phyloP scores from a whole-genome alignment of 2,113 vertebrate species.

The Zootoca vivipara region DNA sequence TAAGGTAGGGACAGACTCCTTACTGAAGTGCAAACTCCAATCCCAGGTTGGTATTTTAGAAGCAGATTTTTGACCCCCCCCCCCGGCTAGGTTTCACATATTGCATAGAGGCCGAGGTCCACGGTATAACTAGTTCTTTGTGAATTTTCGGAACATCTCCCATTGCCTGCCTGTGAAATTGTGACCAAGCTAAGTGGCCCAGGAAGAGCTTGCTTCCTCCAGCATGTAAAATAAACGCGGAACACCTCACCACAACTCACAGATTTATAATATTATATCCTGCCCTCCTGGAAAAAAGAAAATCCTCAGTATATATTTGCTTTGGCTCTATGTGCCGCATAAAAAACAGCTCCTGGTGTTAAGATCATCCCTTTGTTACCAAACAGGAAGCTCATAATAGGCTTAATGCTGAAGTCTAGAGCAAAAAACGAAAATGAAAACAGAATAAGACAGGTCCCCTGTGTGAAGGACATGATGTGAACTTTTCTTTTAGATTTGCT shows the following conservation, averaged over 20 bases:
- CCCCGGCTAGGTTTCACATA: slow-evolving; percentile 65
- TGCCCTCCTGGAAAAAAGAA: slow-evolving; percentile 34
- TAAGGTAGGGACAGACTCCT: slow-evolving; percentile 31
- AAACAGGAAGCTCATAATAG: slow-evolving; percentile 9
- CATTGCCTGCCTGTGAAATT: slow-evolving; percentile 61
- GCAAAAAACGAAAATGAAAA: neutral
- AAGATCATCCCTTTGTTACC: slow-evolving; percentile 7
- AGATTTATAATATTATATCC: slow-evolving; percentile 56
- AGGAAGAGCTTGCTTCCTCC: slow-evolving; percentile 56
- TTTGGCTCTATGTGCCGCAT: neutral
- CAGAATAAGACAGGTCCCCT: neutral
- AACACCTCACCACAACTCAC: slow-evolving; percentile 57
- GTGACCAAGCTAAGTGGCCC: slow-evolving; percentile 53
- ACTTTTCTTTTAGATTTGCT: neutral
- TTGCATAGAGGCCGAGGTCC: slow-evolving; percentile 61
- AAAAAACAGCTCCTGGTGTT: slow-evolving; percentile 41
- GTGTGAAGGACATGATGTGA: neutral
- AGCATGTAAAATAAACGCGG: slow-evolving; percentile 47
- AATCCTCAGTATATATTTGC: slow-evolving; percentile 10
- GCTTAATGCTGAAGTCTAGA: slow-evolving; percentile 10
- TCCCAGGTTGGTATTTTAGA: slow-evolving; percentile 47
- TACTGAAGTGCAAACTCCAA: slow-evolving; percentile 58
- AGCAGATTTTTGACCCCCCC: slow-evolving; percentile 44
- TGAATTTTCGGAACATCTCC: slow-evolving; percentile 64
- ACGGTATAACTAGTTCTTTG: slow-evolving; percentile 65